Conservation (phyloP, 2,888 invertebrate genomes). For the Merodon equestris region DNA sequence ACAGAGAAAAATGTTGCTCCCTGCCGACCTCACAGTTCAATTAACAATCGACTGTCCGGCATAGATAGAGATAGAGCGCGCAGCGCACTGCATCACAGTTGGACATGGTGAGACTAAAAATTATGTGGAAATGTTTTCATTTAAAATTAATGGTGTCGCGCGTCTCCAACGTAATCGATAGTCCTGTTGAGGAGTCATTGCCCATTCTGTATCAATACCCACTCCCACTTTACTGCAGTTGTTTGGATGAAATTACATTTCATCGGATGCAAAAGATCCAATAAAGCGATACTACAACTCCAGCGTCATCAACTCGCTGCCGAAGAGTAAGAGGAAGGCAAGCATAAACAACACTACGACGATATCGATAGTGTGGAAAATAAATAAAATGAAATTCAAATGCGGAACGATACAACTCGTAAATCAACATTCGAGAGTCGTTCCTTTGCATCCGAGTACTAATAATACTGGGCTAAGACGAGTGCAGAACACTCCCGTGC, state of each 20-base stretch:
- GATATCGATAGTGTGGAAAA: conserved; percentile 46
- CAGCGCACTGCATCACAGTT: too few species aligned
- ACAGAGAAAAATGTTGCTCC: too few species aligned
- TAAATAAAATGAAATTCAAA: conserved; percentile 66
- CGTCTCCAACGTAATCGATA: conserved; percentile 61
- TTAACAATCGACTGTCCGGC: too few species aligned
- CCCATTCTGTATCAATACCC: conserved; percentile 8
- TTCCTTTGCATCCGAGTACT: not conserved
- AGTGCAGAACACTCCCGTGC: not conserved
- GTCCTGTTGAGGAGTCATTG: conserved; percentile 47
- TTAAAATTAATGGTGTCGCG: conserved; percentile 66
- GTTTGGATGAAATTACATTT: conserved; percentile 58
- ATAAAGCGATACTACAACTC: conserved; percentile 54
- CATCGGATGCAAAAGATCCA: conserved; percentile 62
- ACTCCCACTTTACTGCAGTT: conserved; percentile 9
- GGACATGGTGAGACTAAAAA: conserved; percentile 22
- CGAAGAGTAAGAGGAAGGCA: conserved; percentile 41
- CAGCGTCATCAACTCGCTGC: conserved; percentile 45
- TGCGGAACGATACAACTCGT: conserved; percentile 59
- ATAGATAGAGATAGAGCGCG: too few species aligned
- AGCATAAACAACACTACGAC: conserved; percentile 26
- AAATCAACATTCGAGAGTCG: conserved; percentile 47
- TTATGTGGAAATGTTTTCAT: conserved; percentile 64
- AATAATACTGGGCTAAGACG: not conserved
- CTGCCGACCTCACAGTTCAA: too few species aligned